phyloP scores from a whole-genome alignment of 2,113 vertebrate genomes.

The Lophotis ruficrista region DNA sequence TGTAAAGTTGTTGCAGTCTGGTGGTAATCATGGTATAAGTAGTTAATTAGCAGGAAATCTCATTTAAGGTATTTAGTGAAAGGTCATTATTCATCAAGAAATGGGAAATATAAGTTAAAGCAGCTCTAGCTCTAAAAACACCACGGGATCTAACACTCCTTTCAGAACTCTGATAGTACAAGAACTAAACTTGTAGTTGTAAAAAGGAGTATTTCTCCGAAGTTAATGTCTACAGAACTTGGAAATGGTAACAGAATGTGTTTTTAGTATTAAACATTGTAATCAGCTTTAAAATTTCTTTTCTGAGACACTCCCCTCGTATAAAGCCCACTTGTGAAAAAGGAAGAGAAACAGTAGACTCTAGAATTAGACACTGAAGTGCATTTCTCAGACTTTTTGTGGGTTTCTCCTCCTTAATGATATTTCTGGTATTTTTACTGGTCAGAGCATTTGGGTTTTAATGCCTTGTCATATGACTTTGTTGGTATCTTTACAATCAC shows the following conservation, averaged over 20 bases:
- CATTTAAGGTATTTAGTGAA: constrained; percentile 18
- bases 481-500: neutral
- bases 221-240: neutral
- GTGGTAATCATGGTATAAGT: neutral
- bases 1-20: neutral
- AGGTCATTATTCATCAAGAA: constrained; percentile 49
- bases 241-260: neutral
- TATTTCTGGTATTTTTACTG: neutral
- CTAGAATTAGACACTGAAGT: neutral
- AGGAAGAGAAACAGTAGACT: neutral
- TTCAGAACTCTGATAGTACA: neutral
- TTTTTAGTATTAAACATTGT: neutral
- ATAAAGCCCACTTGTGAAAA: neutral
- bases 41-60: constrained; percentile 45
- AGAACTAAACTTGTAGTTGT: neutral
- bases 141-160: neutral
- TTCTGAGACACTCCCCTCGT: neutral
- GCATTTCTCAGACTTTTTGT: neutral
- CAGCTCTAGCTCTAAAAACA: neutral
- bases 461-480: neutral
- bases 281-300: neutral
- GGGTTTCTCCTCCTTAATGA: neutral
- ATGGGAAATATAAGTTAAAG: constrained; percentile 2
- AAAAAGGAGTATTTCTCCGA: neutral
- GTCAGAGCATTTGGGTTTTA: neutral